Evolutionary conservation across 2,888 invertebrate genomes (phyloP), one percentile per base, ranked within the genome.

Genomic region (Coenonympha glycerion): DNA sequence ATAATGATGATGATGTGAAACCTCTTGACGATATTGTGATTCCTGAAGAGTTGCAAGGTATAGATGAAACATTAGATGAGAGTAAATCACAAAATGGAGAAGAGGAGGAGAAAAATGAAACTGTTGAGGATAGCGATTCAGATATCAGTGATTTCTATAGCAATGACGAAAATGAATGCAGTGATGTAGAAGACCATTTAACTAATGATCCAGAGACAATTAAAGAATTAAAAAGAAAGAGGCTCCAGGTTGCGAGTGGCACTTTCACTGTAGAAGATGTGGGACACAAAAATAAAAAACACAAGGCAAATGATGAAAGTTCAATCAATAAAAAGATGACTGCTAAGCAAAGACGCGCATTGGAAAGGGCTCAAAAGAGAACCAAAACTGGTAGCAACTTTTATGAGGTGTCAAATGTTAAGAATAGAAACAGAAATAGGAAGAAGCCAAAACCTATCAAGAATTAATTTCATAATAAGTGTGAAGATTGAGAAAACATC

Each of bases 341-440:
- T 1, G 93, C 94, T 36, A 95, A 93, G 77, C 90, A 95, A 68
- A 89, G 91, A 59, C 89, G 96, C 60, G 92, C 93, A 0, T 60
- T 91, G 2, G 94, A 95, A 56, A 88, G 95, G 60, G 89, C 92
- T 8, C 90, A 90, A 58, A 94, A 92, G 61, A 89, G 94, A 8
- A 94, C 92, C 71, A 95, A 94, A 71, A 91, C 94, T 53, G 96
- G 96, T 62, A 95, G 93, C 74, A 94, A 96, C 79, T 96, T 96
- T 73, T 96, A 96, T 76, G 95, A 95, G 89, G 91, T 93, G 22
- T 89, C 93, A 6, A 96, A 96, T 87, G 96, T 96, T 46, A 96
- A 96, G 75, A 96, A 96, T 77, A 91, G 92, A 61, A 95, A 94
- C 80, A 91, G 93, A 58, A 90, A 90, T 71, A 92, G 91, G 70